Evolutionary conservation across 2,888 invertebrate genomes (phyloP), one percentile per base, ranked within the genome.

Genomic region (Leucoma salicis): DNA sequence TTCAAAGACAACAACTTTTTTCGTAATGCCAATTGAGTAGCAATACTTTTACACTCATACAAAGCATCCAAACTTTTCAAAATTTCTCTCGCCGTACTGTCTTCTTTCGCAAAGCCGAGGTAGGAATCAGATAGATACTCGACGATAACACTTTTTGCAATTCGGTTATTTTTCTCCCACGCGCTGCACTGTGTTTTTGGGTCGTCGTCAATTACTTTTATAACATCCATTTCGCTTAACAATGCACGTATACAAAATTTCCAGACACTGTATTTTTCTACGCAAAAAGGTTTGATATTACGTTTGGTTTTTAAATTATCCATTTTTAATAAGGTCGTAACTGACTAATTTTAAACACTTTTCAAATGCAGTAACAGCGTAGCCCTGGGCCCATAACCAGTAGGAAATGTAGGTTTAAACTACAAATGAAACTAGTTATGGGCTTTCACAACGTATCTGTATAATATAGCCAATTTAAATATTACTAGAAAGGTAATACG

Each of bases 211-310:
- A 33, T 21, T 5, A 33, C 21, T 2, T 18, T 12, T 3, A 33
- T 0, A 11, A 33, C 24, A 13, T 60, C 39, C 59, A 73, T 25
- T 55, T 62, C 60, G n/a, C 31, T 44, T 14, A 60, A 34, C 14
- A 61, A 42, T 0, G 56, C 43, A 3, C 54, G 50, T 12, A 60
- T 49, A 16, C 63, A 21, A 42, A 60, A 58, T 38, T 60, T 60
- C 58, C 63, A 59, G 0, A 53, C 32, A 24, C 54, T 56, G n/a
- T 60, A 60, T 33, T 55, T 58, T 42, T 54, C 57, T 0, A 52
- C 60, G 27, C 53, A 32, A 10, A 61, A 56, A 0, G 50, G 49
- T 40, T 54, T 49, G 1, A 55, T 55, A 37, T 57, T 59, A 5
- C 53, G 18, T 37, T 56, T 53, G 5, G 11, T 7, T 25, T 25